Base-by-base conservation (phyloP, 1,140 invertebrate genomes). In the Cydia splendana region DNA sequence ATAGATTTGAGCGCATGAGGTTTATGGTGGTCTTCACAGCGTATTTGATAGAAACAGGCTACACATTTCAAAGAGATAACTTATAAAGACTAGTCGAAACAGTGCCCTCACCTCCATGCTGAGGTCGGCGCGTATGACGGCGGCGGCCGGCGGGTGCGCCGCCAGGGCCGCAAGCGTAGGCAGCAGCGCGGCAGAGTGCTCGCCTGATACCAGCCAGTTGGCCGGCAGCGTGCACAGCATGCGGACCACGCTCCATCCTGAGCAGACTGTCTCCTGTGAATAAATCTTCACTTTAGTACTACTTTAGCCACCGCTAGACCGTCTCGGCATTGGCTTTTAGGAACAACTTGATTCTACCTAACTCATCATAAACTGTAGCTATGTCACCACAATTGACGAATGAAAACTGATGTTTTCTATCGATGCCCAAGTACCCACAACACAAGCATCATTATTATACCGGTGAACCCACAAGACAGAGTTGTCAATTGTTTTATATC, bases 141-240 rank as follows among this genome's bases (percentile, higher is more conserved):
- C 98, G 94, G 42, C 95, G 92, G 78, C 94, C 93, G 85, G 97
- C 96, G 83, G 96, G 94, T 71, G 94, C 81, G 94, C 97, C 95
- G 85, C 95, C 93, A 89, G 95, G 94, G 85, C 97, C 96, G 87
- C 96, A 45, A 99, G 94, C 0, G 98, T 98, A 1, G 98, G 98
- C 91, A 98, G 97, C 30, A 99, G 95, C 38, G 97, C 95, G 69
- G 94, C 94, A 76, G 96, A 96, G 45, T 98, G 94, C 28, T 93
- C 84, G 42, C 95, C 94, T 71, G 98, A 96, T 65, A 96, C 96
- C 90, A 98, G 98, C 94, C 98, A 99, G 65, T 96, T 96, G 87
- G 98, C 98, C 2, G 98, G 97, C 78, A 99, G 91, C 2, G 95
- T 96, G 87, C 97, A 98, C n/a, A 99, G 93, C 84, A 98, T 97